Evolutionary conservation across 2,888 invertebrate genomes (phyloP), one percentile per base, ranked within the genome.

Genomic region (Cryptus viduatorius): DNA sequence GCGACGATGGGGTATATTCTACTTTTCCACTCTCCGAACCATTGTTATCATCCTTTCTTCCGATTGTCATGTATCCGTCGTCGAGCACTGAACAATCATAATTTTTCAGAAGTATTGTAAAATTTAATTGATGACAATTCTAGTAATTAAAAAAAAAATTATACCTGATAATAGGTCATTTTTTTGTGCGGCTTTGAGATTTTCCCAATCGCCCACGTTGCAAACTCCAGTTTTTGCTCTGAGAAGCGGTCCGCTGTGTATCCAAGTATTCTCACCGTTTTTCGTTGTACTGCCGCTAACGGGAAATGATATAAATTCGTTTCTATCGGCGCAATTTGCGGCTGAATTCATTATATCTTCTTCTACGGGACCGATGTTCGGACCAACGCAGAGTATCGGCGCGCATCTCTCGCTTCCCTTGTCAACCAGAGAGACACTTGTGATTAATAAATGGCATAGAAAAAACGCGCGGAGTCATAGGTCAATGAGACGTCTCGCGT

Each of bases 191-290:
- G 79, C 64, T 71, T 85, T 86, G 64, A 87, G 86, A 48, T 67
- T 79, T 16, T 86, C 84, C 82, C 89, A 86, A 76, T 90, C 86
- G 16, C 88, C 89, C 3, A 89, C 67, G 50, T 85, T 73, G 75
- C 87, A 89, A 24, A 89, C 87, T 8, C 90, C 90, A 3, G 84
- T 84, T 56, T 81, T 86, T 7, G 89, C 88, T 72, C 82, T 75
- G 42, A 87, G 71, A 7, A 89, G 85, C 8, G 88, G 85, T 16
- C 89, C 89, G 24, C 86, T 86, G 68, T 87, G 84, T 8, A 86
- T 80, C 89, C 88, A 88, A 65, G 61, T 71, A 8, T 75, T 61
- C n/a, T 80, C 59, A 69, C 56, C 79, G n/a, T 16, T 68, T 71
- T 71, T 64, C 14, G 31, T 56, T 50, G 79, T 46, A 64, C 71